phyloP scores from a whole-genome alignment of 1,140 invertebrate genomes.

The Drosophila santomea region DNA sequence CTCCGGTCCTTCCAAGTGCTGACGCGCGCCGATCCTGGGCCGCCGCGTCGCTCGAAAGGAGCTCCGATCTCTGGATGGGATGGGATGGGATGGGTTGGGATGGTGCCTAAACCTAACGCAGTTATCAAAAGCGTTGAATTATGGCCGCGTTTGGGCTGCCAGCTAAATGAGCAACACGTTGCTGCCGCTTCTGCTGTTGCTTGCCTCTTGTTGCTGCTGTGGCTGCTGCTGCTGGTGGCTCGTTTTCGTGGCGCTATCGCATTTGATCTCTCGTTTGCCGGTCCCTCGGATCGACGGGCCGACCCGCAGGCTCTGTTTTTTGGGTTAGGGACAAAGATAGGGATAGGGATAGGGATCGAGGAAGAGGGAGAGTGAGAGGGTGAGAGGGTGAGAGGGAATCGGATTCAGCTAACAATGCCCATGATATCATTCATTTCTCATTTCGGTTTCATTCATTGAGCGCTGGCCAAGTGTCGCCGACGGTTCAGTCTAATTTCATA shows the following conservation, averaged over 20 bases:
- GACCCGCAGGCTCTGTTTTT: constrained; percentile 58
- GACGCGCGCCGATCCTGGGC: constrained; percentile 70
- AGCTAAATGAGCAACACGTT: constrained; percentile 79
- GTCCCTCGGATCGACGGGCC: constrained; percentile 52
- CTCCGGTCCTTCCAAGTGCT: constrained; percentile 57
- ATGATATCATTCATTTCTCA: constrained; percentile 80
- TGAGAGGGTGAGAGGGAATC: neutral
- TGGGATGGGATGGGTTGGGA: neutral
- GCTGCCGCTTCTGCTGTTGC: neutral
- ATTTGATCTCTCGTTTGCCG: constrained; percentile 84
- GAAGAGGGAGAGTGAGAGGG: neutral
- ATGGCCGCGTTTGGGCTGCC: constrained; percentile 72
- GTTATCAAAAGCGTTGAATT: constrained; percentile 82
- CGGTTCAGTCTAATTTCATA: constrained; percentile 80
- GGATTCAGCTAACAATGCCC: constrained; percentile 67
- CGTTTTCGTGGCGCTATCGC: constrained; percentile 81
- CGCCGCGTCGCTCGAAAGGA: constrained; percentile 1
- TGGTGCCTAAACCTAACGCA: constrained; percentile 65
- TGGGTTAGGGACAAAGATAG: constrained; percentile 3
- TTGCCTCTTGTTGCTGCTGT: neutral
- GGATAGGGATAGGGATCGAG: constrained; percentile 11
- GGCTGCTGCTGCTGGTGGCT: constrained; percentile 51
- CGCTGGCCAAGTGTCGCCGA: constrained; percentile 70
- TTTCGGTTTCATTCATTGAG: constrained; percentile 80
- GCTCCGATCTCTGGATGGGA: neutral